Percentiles rank a stretch among this genome's conserved stretches.
Evolutionary conservation across 2,113 vertebrate genomes (phyloP).

Genomic region (Alaudala cheleensis): DNA sequence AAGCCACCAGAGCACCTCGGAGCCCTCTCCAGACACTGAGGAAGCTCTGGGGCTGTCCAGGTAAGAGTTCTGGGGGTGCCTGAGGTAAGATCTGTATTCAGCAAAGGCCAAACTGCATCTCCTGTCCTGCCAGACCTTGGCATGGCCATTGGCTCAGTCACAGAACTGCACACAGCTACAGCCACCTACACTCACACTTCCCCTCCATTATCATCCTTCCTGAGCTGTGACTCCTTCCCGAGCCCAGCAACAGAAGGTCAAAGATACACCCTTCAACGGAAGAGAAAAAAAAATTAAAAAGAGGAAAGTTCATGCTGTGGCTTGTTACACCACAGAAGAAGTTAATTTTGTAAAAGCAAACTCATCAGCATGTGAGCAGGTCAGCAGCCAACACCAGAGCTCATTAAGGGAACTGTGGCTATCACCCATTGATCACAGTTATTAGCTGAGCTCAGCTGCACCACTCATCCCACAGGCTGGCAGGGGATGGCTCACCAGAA

Average conservation of each 20-base stretch:
- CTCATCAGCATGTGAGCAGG: background rate
- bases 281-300: background rate
- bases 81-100: fast-evolving
- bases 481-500: background rate
- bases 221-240: background rate
- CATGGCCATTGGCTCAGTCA: background rate
- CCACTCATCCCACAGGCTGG: background rate
- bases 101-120: background rate
- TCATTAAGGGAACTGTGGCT: background rate
- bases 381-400: background rate
- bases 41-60: background rate
- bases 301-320: background rate
- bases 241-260: background rate
- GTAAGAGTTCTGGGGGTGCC: background rate
- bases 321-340: background rate
- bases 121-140: background rate
- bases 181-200: background rate
- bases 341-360: background rate
- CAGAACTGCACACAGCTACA: background rate
- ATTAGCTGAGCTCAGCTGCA: background rate
- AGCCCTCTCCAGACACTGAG: background rate
- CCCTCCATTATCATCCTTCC: background rate
- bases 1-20: fast-evolving
- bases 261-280: fast-evolving
- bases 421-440: background rate